Conservation (phyloP, 2,797 vertebrate species). For the Sebastes iracundus region DNA sequence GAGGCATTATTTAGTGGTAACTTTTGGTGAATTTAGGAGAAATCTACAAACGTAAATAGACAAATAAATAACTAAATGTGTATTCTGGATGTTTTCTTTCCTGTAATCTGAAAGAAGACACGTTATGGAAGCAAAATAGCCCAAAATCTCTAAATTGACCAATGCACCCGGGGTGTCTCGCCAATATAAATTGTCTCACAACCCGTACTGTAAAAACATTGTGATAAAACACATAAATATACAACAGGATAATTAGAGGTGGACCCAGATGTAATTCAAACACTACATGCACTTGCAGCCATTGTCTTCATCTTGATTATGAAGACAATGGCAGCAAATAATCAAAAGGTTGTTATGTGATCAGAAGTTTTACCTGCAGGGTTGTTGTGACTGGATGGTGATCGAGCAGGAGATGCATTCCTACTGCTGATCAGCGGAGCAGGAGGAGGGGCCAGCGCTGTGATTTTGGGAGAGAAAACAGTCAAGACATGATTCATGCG, state of each 20-base stretch:
- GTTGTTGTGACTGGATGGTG: constrained; percentile 51
- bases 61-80: too few relatives aligned
- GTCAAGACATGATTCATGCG: constrained; percentile 36
- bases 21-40: too few relatives aligned
- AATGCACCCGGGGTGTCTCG: too few relatives aligned
- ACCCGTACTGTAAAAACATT: neutral
- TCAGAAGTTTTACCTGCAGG: constrained; percentile 60
- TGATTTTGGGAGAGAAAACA: constrained; percentile 23
- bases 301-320: neutral
- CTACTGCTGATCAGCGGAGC: constrained; percentile 18
- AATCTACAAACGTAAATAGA: too few relatives aligned
- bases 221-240: neutral
- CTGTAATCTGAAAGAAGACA: too few relatives aligned
- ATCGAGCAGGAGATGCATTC: constrained; percentile 53
- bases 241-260: neutral
- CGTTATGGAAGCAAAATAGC: too few relatives aligned
- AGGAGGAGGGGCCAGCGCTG: constrained; percentile 66
- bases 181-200: neutral
- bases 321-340: neutral
- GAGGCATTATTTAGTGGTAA: too few relatives aligned
- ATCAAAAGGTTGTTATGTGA: neutral
- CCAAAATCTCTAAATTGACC: too few relatives aligned
- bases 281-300: neutral
- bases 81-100: too few relatives aligned
- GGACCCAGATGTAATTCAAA: neutral